A percentile compares a stretch with the other conserved stretches of the same genome.
Conservation (phyloP, 2,113 vertebrate genomes). For the Aix galericulata region DNA sequence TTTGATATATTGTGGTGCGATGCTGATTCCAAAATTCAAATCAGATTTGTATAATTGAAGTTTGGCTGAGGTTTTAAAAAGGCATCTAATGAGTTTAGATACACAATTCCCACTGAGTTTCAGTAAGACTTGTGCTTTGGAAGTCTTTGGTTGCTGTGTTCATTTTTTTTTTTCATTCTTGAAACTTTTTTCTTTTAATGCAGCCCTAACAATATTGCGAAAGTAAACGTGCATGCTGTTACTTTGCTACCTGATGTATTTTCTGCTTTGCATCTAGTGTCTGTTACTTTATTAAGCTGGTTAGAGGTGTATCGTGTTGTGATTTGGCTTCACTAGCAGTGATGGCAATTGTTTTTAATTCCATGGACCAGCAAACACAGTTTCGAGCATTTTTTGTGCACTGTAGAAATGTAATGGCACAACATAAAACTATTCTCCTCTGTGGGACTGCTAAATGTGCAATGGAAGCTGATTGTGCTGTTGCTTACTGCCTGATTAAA, state of each 20-base stretch:
- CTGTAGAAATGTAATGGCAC: background rate
- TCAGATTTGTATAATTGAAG: background rate
- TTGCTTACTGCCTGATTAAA: background rate
- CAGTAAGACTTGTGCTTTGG: background rate
- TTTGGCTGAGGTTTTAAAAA: background rate
- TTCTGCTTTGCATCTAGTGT: background rate
- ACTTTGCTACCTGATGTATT: background rate
- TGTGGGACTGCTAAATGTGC: background rate
- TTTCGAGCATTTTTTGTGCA: rapidly evolving
- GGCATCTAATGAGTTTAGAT: background rate
- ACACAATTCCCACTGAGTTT: rapidly evolving
- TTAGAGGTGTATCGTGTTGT: background rate
- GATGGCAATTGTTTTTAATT: background rate
- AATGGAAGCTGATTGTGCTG: background rate
- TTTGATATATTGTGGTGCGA: background rate
- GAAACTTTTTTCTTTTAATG: background rate
- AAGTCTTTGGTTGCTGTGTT: background rate
- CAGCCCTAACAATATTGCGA: background rate
- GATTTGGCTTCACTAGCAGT: background rate
- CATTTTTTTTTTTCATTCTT: background rate
- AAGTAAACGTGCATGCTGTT: background rate
- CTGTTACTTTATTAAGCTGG: background rate
- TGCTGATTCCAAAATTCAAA: background rate
- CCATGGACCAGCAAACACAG: background rate
- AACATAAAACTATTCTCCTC: background rate